Conservation (phyloP, 2,113 vertebrate genomes). For the Gulo gulo region DNA sequence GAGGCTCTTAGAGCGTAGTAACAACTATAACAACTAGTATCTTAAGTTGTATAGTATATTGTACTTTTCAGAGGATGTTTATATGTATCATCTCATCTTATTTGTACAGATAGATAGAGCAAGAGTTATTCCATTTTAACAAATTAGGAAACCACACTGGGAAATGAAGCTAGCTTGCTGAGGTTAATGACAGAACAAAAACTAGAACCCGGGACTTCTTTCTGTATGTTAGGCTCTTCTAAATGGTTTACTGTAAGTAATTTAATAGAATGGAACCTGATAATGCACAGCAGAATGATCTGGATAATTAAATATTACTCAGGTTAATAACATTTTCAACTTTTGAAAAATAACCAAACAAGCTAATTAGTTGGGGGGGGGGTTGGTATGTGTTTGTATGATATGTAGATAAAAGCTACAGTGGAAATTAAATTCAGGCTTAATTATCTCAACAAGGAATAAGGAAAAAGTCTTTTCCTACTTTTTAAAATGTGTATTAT, state of each 20-base stretch:
- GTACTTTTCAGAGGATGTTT: neutral
- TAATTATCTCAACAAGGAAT: neutral
- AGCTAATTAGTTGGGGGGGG: neutral
- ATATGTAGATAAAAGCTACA: neutral
- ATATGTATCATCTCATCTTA: neutral
- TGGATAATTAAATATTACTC: neutral
- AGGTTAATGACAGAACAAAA: neutral
- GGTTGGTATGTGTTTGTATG: neutral
- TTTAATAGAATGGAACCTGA: neutral
- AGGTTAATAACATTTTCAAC: neutral
- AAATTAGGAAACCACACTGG: neutral
- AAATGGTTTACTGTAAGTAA: neutral
- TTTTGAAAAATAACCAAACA: constrained; percentile 36
- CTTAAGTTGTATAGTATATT: neutral
- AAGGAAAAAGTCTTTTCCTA: neutral
- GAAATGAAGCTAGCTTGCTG: constrained; percentile 1
- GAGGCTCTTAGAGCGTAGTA: neutral
- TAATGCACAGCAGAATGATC: neutral
- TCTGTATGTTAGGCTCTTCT: neutral
- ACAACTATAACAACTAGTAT: neutral
- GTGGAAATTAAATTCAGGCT: constrained; percentile 37
- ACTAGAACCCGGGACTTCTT: neutral
- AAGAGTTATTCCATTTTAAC: neutral
- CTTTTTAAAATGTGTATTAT: neutral
- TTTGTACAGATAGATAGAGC: neutral